Percentiles rank a stretch among this genome's conserved stretches.
phyloP scores from a whole-genome alignment of 2,797 vertebrate species.

The Coregonus suidteri region DNA sequence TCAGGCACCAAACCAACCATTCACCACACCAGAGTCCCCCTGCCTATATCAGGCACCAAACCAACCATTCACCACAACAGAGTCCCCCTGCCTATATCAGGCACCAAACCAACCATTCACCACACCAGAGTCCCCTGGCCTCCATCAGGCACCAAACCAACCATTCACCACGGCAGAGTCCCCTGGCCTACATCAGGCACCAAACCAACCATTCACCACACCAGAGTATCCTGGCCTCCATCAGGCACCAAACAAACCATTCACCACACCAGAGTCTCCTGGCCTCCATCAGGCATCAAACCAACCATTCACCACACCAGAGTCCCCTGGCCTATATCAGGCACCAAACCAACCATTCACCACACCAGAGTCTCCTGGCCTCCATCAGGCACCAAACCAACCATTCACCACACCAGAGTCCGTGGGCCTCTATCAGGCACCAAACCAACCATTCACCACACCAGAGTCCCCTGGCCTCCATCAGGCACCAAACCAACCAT shows the following conservation, averaged over 20 bases:
- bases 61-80: constrained; percentile 57
- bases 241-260: constrained; percentile 74
- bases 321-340: constrained; percentile 65
- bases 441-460: constrained; percentile 67
- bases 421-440: constrained; percentile 67
- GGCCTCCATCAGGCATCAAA: constrained; percentile 74
- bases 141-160: constrained; percentile 75
- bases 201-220: constrained; percentile 67
- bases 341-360: constrained; percentile 70
- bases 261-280: neutral
- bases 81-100: constrained; percentile 76
- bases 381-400: constrained; percentile 76
- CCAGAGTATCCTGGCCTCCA: constrained; percentile 50
- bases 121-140: constrained; percentile 25
- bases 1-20: constrained; percentile 74
- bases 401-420: constrained; percentile 41
- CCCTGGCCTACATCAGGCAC: constrained; percentile 66
- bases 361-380: constrained; percentile 25
- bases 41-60: constrained; percentile 73
- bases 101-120: constrained; percentile 70
- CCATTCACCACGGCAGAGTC: constrained; percentile 37
- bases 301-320: constrained; percentile 57
- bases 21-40: neutral
- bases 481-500: constrained; percentile 74
- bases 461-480: constrained; percentile 53